Evolutionary conservation across 2,888 invertebrate species (phyloP), one percentile per base, ranked within the genome.

Genomic region (Yponomeuta cagnagella): DNA sequence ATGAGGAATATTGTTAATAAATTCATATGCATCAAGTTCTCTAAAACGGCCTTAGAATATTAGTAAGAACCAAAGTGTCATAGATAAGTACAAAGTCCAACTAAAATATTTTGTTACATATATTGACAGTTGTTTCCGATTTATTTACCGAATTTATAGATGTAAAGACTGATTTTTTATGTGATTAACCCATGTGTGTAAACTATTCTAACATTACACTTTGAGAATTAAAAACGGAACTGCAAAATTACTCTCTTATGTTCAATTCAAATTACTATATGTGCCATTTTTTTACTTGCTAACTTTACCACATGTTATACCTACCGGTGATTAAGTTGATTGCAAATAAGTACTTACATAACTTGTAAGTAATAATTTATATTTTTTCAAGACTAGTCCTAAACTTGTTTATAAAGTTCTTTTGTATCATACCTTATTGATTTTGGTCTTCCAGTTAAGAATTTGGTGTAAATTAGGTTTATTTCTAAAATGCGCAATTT

Each of bases 141-240:
- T 43, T 43, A 43, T 48, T 68, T 15, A 43, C 68, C 68, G 68
- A 68, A 68, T 68, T 68, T 43, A 48, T n/a, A 33, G 15, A 37
- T 67, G 6, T 48, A 5, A 68, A 68, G 68, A 68, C 68, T 68
- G 68, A 68, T 68, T 68, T 68, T 68, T 68, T 48, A 43, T 43
- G 43, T 43, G 23, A 68, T 43, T 68, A 66, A 66, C 63, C n/a
- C 63, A 63, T 30, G 8, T 43, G 0, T 43, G 43, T 43, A 43
- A 43, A 43, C 6, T 6, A 43, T 43, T 43, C 43, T 43, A 43
- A 43, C 43, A 43, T 43, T 4, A 37, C 2, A 37, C 5, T 4
- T 2, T 2, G 6, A 43, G 6, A 43, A 43, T 43, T 43, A 43
- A 43, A 43, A 43, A 8, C 8, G 1, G 8, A 43, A 1, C 43